phyloP scores from a whole-genome alignment of 2,113 vertebrate species.

The Fregata magnificens region DNA sequence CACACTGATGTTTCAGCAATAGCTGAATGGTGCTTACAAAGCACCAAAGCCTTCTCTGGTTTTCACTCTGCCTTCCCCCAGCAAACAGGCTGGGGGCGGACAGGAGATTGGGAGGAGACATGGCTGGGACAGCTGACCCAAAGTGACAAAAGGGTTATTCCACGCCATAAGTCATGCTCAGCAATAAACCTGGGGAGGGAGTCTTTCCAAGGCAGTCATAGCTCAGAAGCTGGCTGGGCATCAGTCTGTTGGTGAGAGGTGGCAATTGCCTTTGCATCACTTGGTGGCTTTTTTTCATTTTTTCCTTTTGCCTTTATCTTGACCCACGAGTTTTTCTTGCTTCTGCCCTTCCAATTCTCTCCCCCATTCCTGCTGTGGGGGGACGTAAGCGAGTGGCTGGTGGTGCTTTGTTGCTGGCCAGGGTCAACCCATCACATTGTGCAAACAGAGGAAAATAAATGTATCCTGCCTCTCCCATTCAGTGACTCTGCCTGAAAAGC shows the following conservation, averaged over 20 bases:
- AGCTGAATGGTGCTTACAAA: neutral
- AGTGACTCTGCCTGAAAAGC: neutral
- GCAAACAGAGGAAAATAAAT: neutral
- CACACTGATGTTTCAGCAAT: neutral
- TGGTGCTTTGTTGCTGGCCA: neutral
- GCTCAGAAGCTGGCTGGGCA: neutral
- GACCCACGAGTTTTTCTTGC: neutral
- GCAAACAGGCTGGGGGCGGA: neutral
- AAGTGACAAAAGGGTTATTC: neutral
- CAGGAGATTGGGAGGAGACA: neutral
- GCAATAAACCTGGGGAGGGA: neutral
- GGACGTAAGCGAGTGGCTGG: rapidly evolving
- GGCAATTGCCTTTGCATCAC: neutral
- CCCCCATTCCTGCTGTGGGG: rapidly evolving
- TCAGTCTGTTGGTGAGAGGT: neutral
- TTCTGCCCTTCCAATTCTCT: neutral
- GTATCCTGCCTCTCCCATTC: neutral
- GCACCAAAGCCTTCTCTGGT: neutral
- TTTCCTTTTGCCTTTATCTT: neutral
- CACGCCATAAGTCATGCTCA: neutral
- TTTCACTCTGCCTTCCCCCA: neutral
- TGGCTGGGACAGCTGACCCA: neutral
- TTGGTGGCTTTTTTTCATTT: neutral
- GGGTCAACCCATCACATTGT: neutral
- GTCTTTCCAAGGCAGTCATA: neutral